A percentile compares a stretch with the other conserved stretches of the same genome.
These are phyloP conservation scores for Limanda limanda DNA, from an alignment of 2,113 vertebrate species.

Conservation along the genomic window DNA sequence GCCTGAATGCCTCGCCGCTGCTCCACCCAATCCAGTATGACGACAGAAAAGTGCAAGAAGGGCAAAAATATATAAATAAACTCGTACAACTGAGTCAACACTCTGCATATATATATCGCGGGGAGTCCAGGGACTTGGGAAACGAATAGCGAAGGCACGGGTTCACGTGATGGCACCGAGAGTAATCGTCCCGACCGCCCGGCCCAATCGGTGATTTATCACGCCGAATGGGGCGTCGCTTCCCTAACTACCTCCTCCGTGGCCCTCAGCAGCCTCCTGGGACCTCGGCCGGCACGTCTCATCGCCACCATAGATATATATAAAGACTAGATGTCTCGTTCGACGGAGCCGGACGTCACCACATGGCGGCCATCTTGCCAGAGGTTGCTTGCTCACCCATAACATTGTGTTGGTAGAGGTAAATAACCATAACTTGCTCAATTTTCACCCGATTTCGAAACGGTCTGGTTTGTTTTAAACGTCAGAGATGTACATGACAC, in stretches of 20 bases:
- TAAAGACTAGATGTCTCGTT: too few species aligned
- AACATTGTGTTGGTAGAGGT: too few species aligned
- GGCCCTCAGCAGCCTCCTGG: constrained; percentile 11
- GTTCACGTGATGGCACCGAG: constrained; percentile 53
- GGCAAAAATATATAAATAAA: constrained; percentile 75
- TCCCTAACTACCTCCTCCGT: constrained; percentile 43
- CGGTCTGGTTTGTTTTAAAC: too few species aligned
- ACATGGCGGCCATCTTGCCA: too few species aligned
- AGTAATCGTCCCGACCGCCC: constrained; percentile 59
- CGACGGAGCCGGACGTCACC: too few species aligned
- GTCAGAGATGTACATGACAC: too few species aligned
- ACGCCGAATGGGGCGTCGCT: constrained; percentile 24
- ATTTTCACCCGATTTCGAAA: too few species aligned
- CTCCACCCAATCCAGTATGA: constrained; percentile 32
- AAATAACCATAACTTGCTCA: too few species aligned
- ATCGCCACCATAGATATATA: constrained; percentile 24
- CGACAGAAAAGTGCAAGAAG: constrained; percentile 61
- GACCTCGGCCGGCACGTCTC: constrained; percentile 30
- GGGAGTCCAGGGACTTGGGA: constrained; percentile 48
- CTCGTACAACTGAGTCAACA: constrained; percentile 64
- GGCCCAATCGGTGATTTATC: constrained; percentile 65
- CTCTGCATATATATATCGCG: constrained; percentile 24
- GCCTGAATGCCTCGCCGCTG: constrained; percentile 27
- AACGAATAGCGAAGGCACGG: constrained; percentile 47
- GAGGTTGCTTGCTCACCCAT: too few species aligned